Conservation (phyloP, 2,113 vertebrate species). For the human region DNA sequence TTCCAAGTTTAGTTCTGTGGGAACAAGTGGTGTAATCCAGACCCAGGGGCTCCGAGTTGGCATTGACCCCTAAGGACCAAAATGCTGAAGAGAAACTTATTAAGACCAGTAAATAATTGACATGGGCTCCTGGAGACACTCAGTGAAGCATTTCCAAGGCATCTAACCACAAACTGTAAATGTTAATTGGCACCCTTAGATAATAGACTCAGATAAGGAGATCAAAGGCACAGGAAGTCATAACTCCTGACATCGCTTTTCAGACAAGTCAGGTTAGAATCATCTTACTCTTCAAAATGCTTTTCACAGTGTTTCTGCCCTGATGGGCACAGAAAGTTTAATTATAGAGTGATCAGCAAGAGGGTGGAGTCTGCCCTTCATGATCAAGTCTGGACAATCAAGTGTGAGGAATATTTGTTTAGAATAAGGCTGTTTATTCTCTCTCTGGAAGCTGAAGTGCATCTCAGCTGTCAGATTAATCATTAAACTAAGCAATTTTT, state of each 20-base stretch:
- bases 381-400: background rate
- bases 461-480: background rate
- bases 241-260: background rate
- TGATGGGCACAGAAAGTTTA: background rate
- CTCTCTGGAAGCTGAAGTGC: background rate
- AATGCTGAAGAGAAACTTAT: background rate
- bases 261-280: background rate
- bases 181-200: background rate
- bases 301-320: background rate
- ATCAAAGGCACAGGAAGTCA: slow-evolving; percentile 39
- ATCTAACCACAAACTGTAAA: background rate
- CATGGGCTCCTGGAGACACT: background rate
- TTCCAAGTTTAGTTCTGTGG: background rate
- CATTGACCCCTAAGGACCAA: background rate
- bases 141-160: background rate
- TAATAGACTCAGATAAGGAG: slow-evolving; percentile 30
- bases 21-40: background rate
- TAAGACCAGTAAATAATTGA: slow-evolving; percentile 48
- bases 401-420: background rate
- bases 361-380: background rate
- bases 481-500: background rate
- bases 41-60: background rate
- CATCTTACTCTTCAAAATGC: background rate
- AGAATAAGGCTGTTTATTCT: background rate
- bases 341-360: background rate